Evolutionary conservation across 2,888 invertebrate species (phyloP), one percentile per base, ranked within the genome.

Genomic region (Scaptodrosophila latifasciaeformis): DNA sequence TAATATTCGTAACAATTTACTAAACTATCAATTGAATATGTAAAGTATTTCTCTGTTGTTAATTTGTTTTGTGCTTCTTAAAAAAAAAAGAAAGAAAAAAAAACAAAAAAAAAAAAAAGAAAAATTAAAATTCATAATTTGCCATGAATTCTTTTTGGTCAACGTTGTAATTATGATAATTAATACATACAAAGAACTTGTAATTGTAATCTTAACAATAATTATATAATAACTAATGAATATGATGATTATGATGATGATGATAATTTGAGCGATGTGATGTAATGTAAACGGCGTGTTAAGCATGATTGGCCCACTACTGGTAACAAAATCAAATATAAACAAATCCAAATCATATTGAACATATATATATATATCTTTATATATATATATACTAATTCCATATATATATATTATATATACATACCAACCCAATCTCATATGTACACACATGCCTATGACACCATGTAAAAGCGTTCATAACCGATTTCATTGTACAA

Each of bases 281-380:
- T 78, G 63, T n/a, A 64, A 59, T 75, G 72, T 77, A 61, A 76
- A 71, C 69, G 82, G 78, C 84, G 75, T 83, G 70, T 75, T 69
- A 65, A 84, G 85, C 85, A 85, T 85, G 85, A 84, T 85, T 85
- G 85, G 85, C 85, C 85, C 85, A 85, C 85, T 85, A 85, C 85
- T 85, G 85, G 85, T 85, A 84, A 83, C 78, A 68, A 64, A 63
- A 60, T n/a, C n/a, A n/a, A n/a, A n/a, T n/a, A n/a, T n/a, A n/a
- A n/a, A n/a, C n/a, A n/a, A n/a, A n/a, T n/a, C n/a, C 37, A 40
- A 48, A 47, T 48, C 50, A 49, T 40, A 50, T 43, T 39, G 40
- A 51, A 43, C 46, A 49, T 55, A 43, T 40, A 45, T 44, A 53
- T 56, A 47, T 31, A 56, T 51, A 48, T 35, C n/a, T 43, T 31